These are phyloP conservation scores for Myiotriccus ornatus DNA, from an alignment of 2,797 vertebrate species.

Conservation along the genomic window DNA sequence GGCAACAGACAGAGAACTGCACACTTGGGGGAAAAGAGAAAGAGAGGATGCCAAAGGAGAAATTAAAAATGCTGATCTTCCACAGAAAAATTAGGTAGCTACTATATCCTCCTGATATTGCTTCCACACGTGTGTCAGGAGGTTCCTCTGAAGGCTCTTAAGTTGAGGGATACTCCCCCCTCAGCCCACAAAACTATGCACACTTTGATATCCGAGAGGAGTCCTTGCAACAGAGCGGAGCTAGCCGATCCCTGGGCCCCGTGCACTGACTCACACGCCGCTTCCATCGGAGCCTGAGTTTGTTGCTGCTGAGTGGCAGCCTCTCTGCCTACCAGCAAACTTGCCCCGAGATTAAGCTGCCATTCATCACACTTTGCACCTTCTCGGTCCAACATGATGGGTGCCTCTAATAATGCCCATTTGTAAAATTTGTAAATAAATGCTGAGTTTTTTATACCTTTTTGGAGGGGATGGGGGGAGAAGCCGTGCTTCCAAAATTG, in stretches of 20 bases:
- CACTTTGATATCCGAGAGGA: neutral
- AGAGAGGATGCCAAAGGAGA: neutral
- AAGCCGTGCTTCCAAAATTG: slow-evolving; percentile 74
- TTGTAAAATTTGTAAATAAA: slow-evolving; percentile 19
- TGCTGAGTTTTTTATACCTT: slow-evolving; percentile 44
- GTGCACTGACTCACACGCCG: neutral
- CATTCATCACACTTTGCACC: neutral
- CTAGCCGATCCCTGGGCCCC: neutral
- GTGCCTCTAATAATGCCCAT: neutral
- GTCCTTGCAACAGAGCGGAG: neutral
- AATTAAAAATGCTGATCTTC: neutral
- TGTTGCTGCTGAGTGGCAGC: neutral
- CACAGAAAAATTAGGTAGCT: neutral
- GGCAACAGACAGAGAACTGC: neutral
- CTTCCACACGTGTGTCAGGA: neutral
- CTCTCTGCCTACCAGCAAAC: neutral
- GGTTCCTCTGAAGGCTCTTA: neutral
- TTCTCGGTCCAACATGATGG: neutral
- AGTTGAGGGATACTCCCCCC: neutral
- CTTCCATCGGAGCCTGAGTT: neutral
- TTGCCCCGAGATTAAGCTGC: neutral
- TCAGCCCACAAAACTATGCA: neutral
- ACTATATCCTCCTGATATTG: neutral
- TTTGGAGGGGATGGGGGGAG: neutral
- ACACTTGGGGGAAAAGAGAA: neutral